Evolutionary conservation across 2,888 invertebrate genomes (phyloP).

Genomic region (Zaprionus lineosus): DNA sequence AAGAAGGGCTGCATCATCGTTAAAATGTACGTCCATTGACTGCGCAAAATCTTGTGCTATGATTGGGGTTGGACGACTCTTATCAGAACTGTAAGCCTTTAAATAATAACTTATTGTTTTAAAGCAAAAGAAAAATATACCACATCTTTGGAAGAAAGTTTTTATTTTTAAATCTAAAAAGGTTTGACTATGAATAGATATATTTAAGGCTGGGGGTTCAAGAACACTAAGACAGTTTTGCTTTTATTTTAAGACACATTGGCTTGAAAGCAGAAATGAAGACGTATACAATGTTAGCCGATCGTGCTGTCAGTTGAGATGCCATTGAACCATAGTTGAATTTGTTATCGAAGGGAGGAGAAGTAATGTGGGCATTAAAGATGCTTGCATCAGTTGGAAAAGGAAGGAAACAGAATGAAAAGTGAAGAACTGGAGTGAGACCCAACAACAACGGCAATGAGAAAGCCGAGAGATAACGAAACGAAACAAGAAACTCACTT

Average conservation of each 20-base stretch:
- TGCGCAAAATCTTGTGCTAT: conserved; percentile 52
- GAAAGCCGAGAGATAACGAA: conserved; percentile 44
- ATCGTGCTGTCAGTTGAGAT: conserved; percentile 19
- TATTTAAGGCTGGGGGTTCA: too few species aligned
- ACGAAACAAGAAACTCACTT: conserved; percentile 54
- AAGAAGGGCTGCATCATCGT: conserved; percentile 17
- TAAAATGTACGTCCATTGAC: conserved; percentile 9
- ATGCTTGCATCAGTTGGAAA: conserved; percentile 11
- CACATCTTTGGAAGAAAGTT: too few species aligned
- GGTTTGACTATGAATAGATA: too few species aligned
- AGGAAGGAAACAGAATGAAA: not conserved
- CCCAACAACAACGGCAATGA: conserved; percentile 3
- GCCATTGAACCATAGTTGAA: conserved; percentile 56
- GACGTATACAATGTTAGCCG: conserved; percentile 7
- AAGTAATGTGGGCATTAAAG: conserved; percentile 37
- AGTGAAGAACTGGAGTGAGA: not conserved
- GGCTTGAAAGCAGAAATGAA: not conserved
- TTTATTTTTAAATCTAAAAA: too few species aligned
- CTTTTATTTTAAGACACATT: not conserved
- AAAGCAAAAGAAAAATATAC: too few species aligned
- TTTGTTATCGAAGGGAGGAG: conserved; percentile 7
- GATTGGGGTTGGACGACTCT: conserved; percentile 44
- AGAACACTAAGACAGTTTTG: too few species aligned
- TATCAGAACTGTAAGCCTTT: conserved; percentile 48
- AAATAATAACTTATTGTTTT: too few species aligned